These are phyloP conservation scores for Phalacrocorax carbo DNA, from an alignment of 2,113 vertebrate genomes.

Conservation along the genomic window DNA sequence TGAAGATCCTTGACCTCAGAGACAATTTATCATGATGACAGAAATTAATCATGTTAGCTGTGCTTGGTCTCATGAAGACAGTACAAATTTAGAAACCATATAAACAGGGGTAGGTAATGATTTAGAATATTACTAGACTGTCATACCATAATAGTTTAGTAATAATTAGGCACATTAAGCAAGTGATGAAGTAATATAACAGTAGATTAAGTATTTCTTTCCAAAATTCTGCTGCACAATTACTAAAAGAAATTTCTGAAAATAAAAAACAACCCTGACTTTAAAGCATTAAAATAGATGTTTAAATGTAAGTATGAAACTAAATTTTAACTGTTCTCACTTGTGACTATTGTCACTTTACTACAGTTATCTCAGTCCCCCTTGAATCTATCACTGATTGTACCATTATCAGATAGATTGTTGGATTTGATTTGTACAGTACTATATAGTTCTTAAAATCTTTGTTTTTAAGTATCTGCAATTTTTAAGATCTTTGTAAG, in stretches of 20 bases:
- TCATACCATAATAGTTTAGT: neutral
- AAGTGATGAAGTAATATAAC: neutral
- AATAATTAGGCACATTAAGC: neutral
- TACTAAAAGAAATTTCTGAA: neutral
- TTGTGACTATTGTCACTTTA: neutral
- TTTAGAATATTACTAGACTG: neutral
- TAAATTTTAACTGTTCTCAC: neutral
- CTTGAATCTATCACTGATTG: neutral
- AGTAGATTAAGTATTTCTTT: neutral
- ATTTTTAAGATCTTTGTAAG: too few relatives aligned
- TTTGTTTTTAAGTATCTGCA: neutral
- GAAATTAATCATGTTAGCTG: neutral
- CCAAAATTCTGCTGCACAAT: neutral
- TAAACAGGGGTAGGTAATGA: neutral
- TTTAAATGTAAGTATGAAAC: neutral
- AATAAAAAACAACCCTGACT: fast-evolving
- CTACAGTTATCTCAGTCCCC: neutral
- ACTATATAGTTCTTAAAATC: neutral
- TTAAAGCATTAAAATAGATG: neutral
- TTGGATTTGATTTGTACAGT: neutral
- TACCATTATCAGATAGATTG: neutral
- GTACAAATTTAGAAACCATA: neutral
- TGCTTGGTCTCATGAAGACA: neutral
- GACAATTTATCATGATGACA: neutral
- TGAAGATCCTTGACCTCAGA: neutral